Conservation (phyloP, 2,797 vertebrate genomes). For the Hyperoplus immaculatus region DNA sequence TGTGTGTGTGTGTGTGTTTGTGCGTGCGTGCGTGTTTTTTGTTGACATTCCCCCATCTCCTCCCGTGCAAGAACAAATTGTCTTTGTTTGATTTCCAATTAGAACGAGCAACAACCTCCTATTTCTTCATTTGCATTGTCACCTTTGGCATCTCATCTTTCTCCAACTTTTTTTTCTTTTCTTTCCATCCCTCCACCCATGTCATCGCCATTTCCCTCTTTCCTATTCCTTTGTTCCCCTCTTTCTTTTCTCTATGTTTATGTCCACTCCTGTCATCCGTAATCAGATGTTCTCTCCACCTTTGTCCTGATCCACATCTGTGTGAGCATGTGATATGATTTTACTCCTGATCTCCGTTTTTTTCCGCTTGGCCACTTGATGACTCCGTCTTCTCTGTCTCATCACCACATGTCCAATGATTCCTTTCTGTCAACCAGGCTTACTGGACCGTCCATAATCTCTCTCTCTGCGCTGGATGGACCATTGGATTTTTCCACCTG, state of each 20-base stretch:
- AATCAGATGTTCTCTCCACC: conserved; percentile 44
- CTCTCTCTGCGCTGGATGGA: conserved; percentile 17
- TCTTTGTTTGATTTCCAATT: conserved; percentile 40
- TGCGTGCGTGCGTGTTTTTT: conserved; percentile 1
- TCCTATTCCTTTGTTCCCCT: not conserved
- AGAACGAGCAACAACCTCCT: conserved; percentile 22
- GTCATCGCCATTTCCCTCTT: conserved; percentile 1
- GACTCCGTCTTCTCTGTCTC: conserved; percentile 66
- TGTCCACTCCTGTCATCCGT: conserved; percentile 29
- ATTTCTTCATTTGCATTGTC: conserved; percentile 27
- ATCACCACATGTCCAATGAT: conserved; percentile 54
- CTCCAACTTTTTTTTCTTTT: not conserved
- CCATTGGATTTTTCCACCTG: conserved; percentile 27
- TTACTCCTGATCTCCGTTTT: conserved; percentile 42
- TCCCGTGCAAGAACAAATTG: conserved; percentile 20
- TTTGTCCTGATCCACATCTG: conserved; percentile 58
- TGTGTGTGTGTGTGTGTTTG: too few species aligned
- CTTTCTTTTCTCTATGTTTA: not conserved
- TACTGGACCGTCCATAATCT: conserved; percentile 17
- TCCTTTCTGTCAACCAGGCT: conserved; percentile 23
- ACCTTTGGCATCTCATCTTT: conserved; percentile 15
- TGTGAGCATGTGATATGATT: conserved; percentile 42
- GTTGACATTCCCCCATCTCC: not conserved
- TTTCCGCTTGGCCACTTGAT: conserved; percentile 46
- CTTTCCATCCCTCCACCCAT: not conserved